Percentiles rank a stretch among this genome's conserved stretches.
Evolutionary conservation across 2,888 invertebrate genomes (phyloP).

Genomic region (Agrypnus murinus): DNA sequence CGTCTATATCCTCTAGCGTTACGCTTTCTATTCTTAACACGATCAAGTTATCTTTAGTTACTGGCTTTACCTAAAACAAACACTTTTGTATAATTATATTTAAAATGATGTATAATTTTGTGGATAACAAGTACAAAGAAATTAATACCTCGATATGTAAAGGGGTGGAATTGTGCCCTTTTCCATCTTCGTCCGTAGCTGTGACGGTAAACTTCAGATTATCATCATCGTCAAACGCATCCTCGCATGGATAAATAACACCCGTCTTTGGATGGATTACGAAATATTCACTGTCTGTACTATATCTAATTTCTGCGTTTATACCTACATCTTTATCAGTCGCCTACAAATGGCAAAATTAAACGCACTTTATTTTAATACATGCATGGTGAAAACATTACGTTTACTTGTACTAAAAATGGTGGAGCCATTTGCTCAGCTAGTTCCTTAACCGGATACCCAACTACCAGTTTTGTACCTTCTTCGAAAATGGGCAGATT

Average conservation of each 20-base stretch:
- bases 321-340: conserved; percentile 75
- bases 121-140: conserved; percentile 22
- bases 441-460: conserved; percentile 71
- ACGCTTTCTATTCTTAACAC: conserved; percentile 70
- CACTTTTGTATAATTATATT: no score
- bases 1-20: conserved; percentile 70
- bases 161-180: conserved; percentile 47
- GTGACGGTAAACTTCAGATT: conserved; percentile 64
- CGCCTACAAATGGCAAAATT: conserved; percentile 64
- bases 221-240: conserved; percentile 67
- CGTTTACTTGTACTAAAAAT: conserved; percentile 67
- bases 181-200: conserved; percentile 71
- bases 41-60: conserved; percentile 70
- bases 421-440: conserved; percentile 70
- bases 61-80: conserved; percentile 72
- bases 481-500: conserved; percentile 72
- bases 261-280: conserved; percentile 76
- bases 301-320: conserved; percentile 73
- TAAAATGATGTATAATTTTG: conserved; percentile 11
- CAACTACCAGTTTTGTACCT: conserved; percentile 70
- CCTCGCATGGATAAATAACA: conserved; percentile 72
- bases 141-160: conserved; percentile 66
- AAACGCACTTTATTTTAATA: no score
- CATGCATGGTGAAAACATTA: no score
- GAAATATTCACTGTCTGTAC: conserved; percentile 69